Evolutionary conservation across 2,888 invertebrate genomes (phyloP), one percentile per base, ranked within the genome.

Genomic region (Brachypalpus laphriformis): DNA sequence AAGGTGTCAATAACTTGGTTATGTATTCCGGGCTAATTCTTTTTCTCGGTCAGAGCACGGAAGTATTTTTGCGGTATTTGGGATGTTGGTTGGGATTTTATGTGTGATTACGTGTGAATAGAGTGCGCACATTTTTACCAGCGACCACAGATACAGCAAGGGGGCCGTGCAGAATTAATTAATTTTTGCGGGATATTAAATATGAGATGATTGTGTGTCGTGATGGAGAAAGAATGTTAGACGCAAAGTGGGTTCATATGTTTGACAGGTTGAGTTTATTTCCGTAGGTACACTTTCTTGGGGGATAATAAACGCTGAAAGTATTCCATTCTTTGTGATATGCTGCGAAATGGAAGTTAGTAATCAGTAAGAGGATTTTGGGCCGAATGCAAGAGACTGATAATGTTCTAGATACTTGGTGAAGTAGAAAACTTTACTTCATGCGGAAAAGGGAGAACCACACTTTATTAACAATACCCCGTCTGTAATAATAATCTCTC

Each of bases 1-100:
- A 59, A 68, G 56, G 77, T 71, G 63, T 78, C 70, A 63, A 78
- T 71, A 63, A 63, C 51, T 63, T 63, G 45, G 61, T 78, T 70
- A 54, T 61, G 47, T 42, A 14, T 54, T 34, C 7, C 42, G 22
- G 34, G 77, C 59, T 77, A 77, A 61, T 77, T 77, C 37, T 22
- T 59, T 49, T 31, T 37, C 16, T n/a, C 25, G 8, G 22, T n/a
- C 34, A 20, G 11, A 71, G n/a, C 37, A 37, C 34, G 37, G 42
- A 70, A 70, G 70, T 42, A 57, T 70, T 56, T 56, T 70, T 45
- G 56, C 16, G 71, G 25, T 16, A 25, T 51, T 63, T 22, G 6
- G 34, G 51, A 42, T 61, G 16, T 47, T 65, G 34, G 20, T 45
- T 56, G 34, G 65, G 25, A 59, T 47, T 71, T 71, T 75, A 25